Base-by-base conservation (phyloP, 2,113 vertebrate species). In the Mus spicilegus region DNA sequence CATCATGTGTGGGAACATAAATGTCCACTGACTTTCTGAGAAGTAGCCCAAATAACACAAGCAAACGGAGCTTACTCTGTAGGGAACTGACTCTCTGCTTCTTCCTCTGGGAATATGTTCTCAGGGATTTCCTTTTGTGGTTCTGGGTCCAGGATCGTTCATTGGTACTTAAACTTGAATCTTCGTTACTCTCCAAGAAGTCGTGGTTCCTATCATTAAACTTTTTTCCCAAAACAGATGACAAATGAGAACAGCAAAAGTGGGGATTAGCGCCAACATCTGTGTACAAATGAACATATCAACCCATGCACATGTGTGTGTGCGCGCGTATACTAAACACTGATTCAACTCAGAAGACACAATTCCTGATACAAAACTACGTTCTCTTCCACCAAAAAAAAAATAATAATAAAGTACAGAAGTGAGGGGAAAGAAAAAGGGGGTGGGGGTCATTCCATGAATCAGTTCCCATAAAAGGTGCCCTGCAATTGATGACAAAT, bases 131-230 rank as follows among this genome's bases (percentile, higher is more conserved):
- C 93, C 91, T 95, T 75, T 95, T 94, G 46, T 92, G 96, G 90
- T 86, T 87, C 42, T 94, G 42, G 54, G 96, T 92, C 98, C 98
- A 99, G 77, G 98, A 98, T 13, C 8, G 98, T 19, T 98, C 98
- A 91, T 98, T 98, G 65, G 82, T 33, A 78, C 49, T 46, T 8
- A 58, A 46, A 77, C 98, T 98, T 61, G 98, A 97, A 39, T 97
- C 98, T 70, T 88, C 46, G 80, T 96, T 95, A 20, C 98, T 98
- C 84, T 98, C 98, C 2, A 98, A 99, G 95, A 98, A 98, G 24
- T 98, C 97, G 46, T 98, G 98, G 20, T 95, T 98, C 95, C 97
- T 98, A 56, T 94, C 90, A 77, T 30, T 58, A 69, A 54, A 56
- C 96, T 96, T 96, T 61, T 81, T 49, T 49, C 49, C 87, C 39